Conservation (phyloP, 2,797 vertebrate species). For the Vireo griseus region DNA sequence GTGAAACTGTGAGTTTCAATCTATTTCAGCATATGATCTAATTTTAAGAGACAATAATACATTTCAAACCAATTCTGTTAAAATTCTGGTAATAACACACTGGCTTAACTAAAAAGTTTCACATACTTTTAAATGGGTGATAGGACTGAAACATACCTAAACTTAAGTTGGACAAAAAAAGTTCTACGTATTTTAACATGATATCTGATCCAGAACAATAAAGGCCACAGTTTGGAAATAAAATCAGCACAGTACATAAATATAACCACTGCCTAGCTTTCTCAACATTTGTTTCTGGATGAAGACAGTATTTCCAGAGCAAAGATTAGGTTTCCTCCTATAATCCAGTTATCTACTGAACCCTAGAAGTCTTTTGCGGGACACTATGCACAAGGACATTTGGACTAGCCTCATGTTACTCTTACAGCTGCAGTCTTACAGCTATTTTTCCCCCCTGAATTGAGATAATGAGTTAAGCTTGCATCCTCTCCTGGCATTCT, state of each 20-base stretch:
- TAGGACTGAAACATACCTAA: neutral
- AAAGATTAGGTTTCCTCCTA: neutral
- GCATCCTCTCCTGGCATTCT: neutral
- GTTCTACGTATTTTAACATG: neutral
- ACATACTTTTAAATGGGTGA: neutral
- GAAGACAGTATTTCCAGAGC: neutral
- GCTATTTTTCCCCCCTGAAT: neutral
- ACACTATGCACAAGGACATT: neutral
- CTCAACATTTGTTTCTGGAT: neutral
- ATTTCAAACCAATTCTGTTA: neutral
- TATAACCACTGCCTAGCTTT: neutral
- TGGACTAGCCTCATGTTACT: neutral
- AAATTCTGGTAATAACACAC: neutral
- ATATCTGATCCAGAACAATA: neutral
- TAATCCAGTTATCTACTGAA: neutral
- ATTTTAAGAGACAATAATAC: neutral
- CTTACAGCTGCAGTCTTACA: neutral
- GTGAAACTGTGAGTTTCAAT: neutral
- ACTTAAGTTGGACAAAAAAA: neutral
- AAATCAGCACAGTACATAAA: neutral
- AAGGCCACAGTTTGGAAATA: neutral
- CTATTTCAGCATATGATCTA: neutral
- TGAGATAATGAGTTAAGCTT: neutral
- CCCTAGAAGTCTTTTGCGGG: neutral
- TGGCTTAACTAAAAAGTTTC: neutral